Base-by-base conservation (phyloP, 1,140 invertebrate species). In the Mylabris phalerata region DNA sequence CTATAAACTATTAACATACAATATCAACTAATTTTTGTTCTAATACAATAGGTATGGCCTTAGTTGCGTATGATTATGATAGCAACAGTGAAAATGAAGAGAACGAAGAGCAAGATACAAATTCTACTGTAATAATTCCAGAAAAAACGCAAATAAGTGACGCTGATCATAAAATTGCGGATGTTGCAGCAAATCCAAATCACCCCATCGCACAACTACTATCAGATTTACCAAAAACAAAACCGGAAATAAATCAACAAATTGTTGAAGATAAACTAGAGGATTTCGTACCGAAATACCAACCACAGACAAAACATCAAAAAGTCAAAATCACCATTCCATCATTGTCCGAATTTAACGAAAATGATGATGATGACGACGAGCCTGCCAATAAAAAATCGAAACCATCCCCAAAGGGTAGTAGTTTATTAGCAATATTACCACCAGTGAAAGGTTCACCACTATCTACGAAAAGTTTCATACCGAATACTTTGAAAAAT, bases 321-420 rank as follows among this genome's bases (percentile, higher is more conserved):
- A 65, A 63, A 57, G 63, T 71, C 1, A 65, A 65, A 62, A 72
- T 72, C 9, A 57, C 57, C 9, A 67, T 72, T n/a, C 67, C 68
- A 10, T 64, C 66, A 42, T 38, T 71, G 43, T 63, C 66, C n/a
- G 61, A 70, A 5, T 72, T 68, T 56, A 48, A 62, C 44, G 62
- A 64, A 45, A 26, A 62, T 7, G 57, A 61, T 9, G 57, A 61
- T 9, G 59, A 66, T 42, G 62, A 67, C 7, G 62, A 67, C 7
- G 61, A 69, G 57, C 62, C 62, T 41, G 9, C 48, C 19, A 40
- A 9, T 4, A 68, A 68, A 52, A 57, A 55, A 55, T 24, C 11
- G 1, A 70, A 70, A 56, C 39, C 50, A 2, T 61, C 65, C 11
- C n/a, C 25, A 5, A 68, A 68, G 62, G 49, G 52, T n/a, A 69